Conservation (phyloP, 2,113 vertebrate species). For the Rhagologus leucostigma region DNA sequence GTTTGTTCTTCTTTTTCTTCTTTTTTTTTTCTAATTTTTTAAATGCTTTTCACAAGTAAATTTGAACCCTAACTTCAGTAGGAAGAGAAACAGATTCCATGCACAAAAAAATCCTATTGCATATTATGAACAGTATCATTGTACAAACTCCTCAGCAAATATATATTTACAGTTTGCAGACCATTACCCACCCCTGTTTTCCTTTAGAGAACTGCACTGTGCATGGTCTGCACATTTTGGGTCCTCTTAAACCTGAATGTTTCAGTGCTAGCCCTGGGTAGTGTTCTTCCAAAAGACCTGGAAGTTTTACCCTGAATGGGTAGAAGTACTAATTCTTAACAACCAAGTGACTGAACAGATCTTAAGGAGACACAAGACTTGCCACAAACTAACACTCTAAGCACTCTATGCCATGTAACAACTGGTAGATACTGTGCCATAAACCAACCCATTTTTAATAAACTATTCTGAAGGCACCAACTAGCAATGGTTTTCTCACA, state of each 20-base stretch:
- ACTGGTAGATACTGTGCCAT: not conserved
- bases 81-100: not conserved
- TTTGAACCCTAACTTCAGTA: not conserved
- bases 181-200: not conserved
- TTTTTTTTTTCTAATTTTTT: not conserved
- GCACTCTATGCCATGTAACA: not conserved
- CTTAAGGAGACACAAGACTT: not conserved
- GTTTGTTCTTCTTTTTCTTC: not conserved
- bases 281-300: not conserved
- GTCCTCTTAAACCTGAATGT: not conserved
- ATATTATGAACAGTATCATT: not conserved
- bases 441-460: not conserved
- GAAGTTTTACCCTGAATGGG: not conserved
- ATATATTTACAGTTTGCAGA: not conserved
- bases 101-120: not conserved
- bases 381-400: not conserved
- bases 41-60: not conserved
- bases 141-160: not conserved
- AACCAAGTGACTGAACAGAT: not conserved
- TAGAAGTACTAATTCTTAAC: not conserved
- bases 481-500: not conserved
- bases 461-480: not conserved
- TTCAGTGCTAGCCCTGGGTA: not conserved
- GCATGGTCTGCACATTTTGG: fast-evolving
- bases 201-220: not conserved